Conservation (phyloP, 2,797 vertebrate species). For the Rhodeus uyekii region DNA sequence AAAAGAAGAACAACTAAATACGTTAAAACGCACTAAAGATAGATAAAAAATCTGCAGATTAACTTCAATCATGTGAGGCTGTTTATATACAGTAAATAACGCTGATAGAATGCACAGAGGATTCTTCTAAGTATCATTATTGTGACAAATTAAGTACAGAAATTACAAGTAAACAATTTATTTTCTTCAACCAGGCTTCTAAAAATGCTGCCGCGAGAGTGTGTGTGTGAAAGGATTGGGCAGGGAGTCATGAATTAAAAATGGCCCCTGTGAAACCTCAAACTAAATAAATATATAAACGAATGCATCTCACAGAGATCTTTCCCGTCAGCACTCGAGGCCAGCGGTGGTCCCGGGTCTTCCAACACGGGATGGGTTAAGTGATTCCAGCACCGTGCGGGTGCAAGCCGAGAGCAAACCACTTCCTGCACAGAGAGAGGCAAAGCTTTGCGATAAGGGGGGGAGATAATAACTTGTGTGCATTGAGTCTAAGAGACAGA, state of each 20-base stretch:
- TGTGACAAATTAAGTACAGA: not conserved
- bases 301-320: slow-evolving; percentile 18
- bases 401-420: slow-evolving; percentile 60
- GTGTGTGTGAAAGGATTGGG: not conserved
- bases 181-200: slow-evolving; percentile 13
- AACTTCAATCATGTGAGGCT: slow-evolving; percentile 60
- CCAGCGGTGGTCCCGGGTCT: not conserved
- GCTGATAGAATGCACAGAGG: not conserved
- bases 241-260: slow-evolving; percentile 46
- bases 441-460: slow-evolving; percentile 53
- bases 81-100: slow-evolving; percentile 58
- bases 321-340: not conserved
- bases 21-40: slow-evolving; percentile 64
- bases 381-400: slow-evolving; percentile 55
- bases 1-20: slow-evolving; percentile 62
- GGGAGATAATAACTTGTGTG: slow-evolving; percentile 67
- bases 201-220: not conserved
- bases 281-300: slow-evolving; percentile 35
- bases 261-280: slow-evolving; percentile 12
- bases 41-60: slow-evolving; percentile 66
- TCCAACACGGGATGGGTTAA: slow-evolving; percentile 53
- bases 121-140: not conserved
- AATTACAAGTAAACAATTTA: not conserved
- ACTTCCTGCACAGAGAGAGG: slow-evolving; percentile 53
- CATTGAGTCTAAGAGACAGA: slow-evolving; percentile 59